Percentiles rank a stretch among this genome's conserved stretches.
Evolutionary conservation across 2,888 invertebrate genomes (phyloP).

Genomic region (Phengaris arion): DNA sequence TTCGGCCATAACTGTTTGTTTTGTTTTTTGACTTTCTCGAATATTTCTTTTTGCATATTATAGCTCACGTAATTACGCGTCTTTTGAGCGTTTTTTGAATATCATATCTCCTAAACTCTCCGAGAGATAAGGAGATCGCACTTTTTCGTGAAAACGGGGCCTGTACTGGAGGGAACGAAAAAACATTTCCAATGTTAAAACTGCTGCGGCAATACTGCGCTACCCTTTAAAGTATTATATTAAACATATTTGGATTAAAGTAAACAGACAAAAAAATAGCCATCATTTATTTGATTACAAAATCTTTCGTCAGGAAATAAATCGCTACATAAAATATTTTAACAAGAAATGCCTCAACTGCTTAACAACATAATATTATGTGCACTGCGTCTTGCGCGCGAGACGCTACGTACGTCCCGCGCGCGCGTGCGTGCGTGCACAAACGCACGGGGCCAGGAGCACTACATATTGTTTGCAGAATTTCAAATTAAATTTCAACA

Average conservation of each 20-base stretch:
- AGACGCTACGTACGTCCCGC: not conserved
- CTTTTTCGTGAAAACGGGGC: too few species aligned
- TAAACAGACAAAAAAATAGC: slow-evolving; percentile 56
- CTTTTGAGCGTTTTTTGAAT: too few species aligned
- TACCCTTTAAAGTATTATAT: too few species aligned
- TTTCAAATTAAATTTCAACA: slow-evolving; percentile 25
- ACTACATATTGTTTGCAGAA: slow-evolving; percentile 16
- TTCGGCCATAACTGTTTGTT: too few species aligned
- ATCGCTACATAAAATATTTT: slow-evolving; percentile 73
- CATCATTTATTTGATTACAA: slow-evolving; percentile 78
- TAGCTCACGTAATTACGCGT: too few species aligned
- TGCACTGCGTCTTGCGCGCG: slow-evolving; percentile 5
- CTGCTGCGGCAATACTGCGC: too few species aligned
- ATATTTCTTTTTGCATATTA: too few species aligned
- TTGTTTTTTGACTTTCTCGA: too few species aligned
- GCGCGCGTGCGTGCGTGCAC: not conserved
- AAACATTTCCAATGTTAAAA: too few species aligned
- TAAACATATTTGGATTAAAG: slow-evolving; percentile 35
- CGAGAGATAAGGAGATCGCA: too few species aligned
- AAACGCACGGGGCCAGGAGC: slow-evolving; percentile 5
- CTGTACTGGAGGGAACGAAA: too few species aligned
- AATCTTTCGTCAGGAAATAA: slow-evolving; percentile 74
- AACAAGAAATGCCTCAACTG: slow-evolving; percentile 67
- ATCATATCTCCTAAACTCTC: too few species aligned
- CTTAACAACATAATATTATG: slow-evolving; percentile 25